Percentiles rank a stretch among this genome's conserved stretches.
These are phyloP conservation scores for Formica selysi DNA, from an alignment of 1,140 invertebrate genomes.

Conservation along the genomic window DNA sequence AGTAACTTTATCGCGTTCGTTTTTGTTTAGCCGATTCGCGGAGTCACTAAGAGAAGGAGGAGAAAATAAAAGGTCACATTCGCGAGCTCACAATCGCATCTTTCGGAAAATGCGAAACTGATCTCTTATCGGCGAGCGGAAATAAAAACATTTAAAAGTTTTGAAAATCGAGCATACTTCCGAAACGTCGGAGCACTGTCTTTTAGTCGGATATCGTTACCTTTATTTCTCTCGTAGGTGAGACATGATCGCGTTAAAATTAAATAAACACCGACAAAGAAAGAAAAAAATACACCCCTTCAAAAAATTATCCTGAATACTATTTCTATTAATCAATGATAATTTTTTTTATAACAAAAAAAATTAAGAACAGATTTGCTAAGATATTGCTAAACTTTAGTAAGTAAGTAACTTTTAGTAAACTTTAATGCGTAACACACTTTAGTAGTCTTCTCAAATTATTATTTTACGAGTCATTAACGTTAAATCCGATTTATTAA, in stretches of 20 bases:
- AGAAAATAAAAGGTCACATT: constrained; percentile 54
- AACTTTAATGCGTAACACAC: no score
- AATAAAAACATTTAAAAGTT: constrained; percentile 11
- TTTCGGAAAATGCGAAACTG: constrained; percentile 55
- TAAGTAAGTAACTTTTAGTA: background rate
- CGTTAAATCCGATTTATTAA: background rate
- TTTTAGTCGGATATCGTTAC: background rate
- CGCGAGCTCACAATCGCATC: constrained; percentile 41
- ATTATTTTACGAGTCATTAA: background rate
- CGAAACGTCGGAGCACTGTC: background rate
- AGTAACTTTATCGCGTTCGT: constrained; percentile 61
- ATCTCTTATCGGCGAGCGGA: constrained; percentile 16
- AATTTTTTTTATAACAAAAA: background rate
- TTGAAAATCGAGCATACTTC: constrained; percentile 15
- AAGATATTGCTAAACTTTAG: background rate
- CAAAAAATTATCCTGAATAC: background rate
- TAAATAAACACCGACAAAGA: background rate
- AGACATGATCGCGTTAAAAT: background rate
- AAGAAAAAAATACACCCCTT: background rate
- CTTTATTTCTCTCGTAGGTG: background rate
- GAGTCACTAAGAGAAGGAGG: constrained; percentile 3
- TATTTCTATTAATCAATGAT: background rate
- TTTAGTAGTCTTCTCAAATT: background rate
- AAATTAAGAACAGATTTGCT: background rate
- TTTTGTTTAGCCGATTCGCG: constrained; percentile 52